Evolutionary conservation across 2,113 vertebrate genomes (phyloP), one percentile per base, ranked within the genome.

Genomic region (Rhodinocichla rosea): DNA sequence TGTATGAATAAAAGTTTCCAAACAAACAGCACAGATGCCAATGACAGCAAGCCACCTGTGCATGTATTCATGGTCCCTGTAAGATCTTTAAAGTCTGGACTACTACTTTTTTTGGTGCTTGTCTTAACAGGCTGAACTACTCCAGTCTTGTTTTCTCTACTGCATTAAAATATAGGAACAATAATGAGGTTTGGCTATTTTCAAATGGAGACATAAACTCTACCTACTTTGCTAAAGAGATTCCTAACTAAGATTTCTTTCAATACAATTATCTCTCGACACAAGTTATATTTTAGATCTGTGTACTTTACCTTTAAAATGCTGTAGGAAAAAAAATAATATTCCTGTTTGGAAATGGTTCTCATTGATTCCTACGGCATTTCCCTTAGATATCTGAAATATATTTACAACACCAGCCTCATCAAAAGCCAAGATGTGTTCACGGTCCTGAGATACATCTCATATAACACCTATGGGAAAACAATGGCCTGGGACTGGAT

Each of bases 401-500:
- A 98, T 4, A 80, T 98, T 57, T 98, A 98, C 74, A 44, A 99
- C 79, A 97, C 98, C 62, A 98, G 8, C 39, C 37, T 99, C 63
- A 98, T 99, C 90, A 98, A 98, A 96, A 98, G 95, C 89, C 99
- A 99, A 97, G 99, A 99, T 78, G 97, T 99, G 70, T 99, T 99
- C 94, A 99, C 98, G 12, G 97, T 99, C 84, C 98, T 99, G 77
- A 98, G 96, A 44, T 99, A 99, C 5, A 99, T 99, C 83, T 99
- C 99, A 2, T 97, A 97, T 49, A 99, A 99, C 90, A 98, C 92
- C 92, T 95, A 98, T 26, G 99, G 99, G 52, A 98, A 99, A 96
- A 98, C 55, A n/a, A 99, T 99, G 99, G 99, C 98, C 85, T 99
- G 99, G 99, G 98, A 99, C 67, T 99, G 99, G 99, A 97, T 98